Conservation (phyloP, 2,113 vertebrate species). For the Crypturellus undulatus region DNA sequence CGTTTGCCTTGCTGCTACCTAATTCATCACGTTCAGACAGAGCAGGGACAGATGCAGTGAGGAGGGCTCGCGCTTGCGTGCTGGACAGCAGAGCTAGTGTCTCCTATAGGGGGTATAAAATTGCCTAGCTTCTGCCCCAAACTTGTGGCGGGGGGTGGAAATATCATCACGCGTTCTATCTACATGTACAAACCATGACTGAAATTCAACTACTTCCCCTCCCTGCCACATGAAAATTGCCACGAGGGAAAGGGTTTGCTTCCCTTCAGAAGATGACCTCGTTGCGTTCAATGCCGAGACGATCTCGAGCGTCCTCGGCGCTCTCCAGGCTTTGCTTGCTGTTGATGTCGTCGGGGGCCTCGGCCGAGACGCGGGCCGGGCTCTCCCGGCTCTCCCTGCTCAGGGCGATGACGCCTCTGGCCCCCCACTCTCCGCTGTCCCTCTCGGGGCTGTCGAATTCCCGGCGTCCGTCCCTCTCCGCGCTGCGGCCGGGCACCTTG, state of each 20-base stretch:
- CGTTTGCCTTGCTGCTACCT: background rate
- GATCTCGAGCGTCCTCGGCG: slow-evolving; percentile 15
- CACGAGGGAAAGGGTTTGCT: background rate
- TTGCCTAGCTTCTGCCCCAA: background rate
- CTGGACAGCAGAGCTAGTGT: background rate
- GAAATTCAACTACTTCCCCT: background rate
- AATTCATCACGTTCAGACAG: background rate
- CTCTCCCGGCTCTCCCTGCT: slow-evolving; percentile 38
- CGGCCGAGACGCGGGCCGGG: background rate
- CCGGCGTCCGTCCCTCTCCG: slow-evolving; percentile 56
- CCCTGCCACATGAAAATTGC: background rate
- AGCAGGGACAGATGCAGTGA: background rate
- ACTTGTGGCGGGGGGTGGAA: background rate
- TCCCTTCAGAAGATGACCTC: slow-evolving; percentile 33
- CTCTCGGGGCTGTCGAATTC: background rate
- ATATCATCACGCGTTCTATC: background rate
- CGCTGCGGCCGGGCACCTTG: background rate
- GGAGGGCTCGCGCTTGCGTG: slow-evolving; percentile 8
- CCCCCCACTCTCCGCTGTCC: background rate
- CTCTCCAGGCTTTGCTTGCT: slow-evolving; percentile 54
- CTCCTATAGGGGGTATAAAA: background rate
- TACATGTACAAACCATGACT: slow-evolving; percentile 9
- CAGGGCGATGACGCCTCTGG: background rate
- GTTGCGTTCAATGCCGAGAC: slow-evolving; percentile 50
- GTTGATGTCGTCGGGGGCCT: background rate